phyloP scores from a whole-genome alignment of 2,113 vertebrate genomes.

The Scolopax mira region DNA sequence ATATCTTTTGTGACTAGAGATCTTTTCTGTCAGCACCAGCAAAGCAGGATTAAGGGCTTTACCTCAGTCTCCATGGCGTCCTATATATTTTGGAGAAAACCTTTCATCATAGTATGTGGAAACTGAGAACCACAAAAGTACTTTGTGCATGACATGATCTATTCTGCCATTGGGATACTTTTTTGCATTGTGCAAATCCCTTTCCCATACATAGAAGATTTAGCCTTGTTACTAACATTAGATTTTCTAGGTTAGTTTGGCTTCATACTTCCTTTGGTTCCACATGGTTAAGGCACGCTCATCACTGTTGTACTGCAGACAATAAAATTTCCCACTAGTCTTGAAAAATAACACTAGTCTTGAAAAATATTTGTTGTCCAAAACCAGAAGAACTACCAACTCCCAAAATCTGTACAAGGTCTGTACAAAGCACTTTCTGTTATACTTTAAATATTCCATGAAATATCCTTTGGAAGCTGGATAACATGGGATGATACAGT shows the following conservation, averaged over 20 bases:
- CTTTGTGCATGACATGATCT: not conserved
- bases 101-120: not conserved
- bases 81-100: not conserved
- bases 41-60: constrained; percentile 3
- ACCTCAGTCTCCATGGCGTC: not conserved
- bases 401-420: not conserved
- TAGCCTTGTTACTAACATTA: not conserved
- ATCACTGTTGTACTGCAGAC: not conserved
- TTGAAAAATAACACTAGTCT: rapidly evolving
- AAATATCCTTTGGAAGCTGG: not conserved
- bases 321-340: not conserved
- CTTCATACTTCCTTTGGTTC: not conserved
- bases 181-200: not conserved
- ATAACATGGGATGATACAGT: not conserved
- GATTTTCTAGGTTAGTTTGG: not conserved
- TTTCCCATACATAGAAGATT: not conserved
- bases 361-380: not conserved
- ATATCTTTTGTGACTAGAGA: not conserved
- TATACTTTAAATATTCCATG: not conserved
- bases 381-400: not conserved
- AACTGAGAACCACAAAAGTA: not conserved
- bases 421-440: not conserved
- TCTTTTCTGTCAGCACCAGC: not conserved
- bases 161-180: not conserved
- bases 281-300: not conserved